Evolutionary conservation across 2,113 vertebrate species (phyloP).

Genomic region (Podocnemis expansa): DNA sequence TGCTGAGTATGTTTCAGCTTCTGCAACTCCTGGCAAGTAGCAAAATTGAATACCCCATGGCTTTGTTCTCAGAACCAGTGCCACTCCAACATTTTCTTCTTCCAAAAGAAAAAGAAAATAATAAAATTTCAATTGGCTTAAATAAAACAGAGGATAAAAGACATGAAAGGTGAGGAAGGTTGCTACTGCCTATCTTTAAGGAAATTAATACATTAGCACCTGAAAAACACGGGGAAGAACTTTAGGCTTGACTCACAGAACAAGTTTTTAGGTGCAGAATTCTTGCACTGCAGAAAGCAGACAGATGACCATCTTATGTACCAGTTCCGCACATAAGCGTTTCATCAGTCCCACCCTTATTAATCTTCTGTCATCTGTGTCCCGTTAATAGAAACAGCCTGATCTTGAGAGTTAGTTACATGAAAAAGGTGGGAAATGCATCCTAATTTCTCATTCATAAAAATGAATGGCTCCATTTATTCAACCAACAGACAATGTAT

Average conservation of each 20-base stretch:
- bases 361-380: not conserved
- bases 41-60: not conserved
- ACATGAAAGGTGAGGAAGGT: conserved; percentile 2
- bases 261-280: not conserved
- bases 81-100: not conserved
- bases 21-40: not conserved
- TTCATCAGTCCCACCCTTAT: not conserved
- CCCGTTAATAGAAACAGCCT: not conserved
- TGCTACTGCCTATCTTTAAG: conserved; percentile 41
- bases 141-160: conserved; percentile 41
- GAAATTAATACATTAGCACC: conserved; percentile 16
- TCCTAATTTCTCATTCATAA: not conserved
- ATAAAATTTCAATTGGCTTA: conserved; percentile 33
- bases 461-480: not conserved
- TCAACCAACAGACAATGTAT: not conserved
- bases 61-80: conserved; percentile 42
- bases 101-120: not conserved
- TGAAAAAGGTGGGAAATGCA: not conserved
- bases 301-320: not conserved
- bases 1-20: conserved; percentile 4
- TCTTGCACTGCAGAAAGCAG: not conserved
- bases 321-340: not conserved
- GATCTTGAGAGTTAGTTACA: not conserved
- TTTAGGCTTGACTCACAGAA: conserved; percentile 10
- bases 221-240: conserved; percentile 14